Percentiles rank a stretch among this genome's conserved stretches.
These are phyloP conservation scores for Steinernema scapterisci DNA, from an alignment of 2,888 invertebrate genomes.

Conservation along the genomic window DNA sequence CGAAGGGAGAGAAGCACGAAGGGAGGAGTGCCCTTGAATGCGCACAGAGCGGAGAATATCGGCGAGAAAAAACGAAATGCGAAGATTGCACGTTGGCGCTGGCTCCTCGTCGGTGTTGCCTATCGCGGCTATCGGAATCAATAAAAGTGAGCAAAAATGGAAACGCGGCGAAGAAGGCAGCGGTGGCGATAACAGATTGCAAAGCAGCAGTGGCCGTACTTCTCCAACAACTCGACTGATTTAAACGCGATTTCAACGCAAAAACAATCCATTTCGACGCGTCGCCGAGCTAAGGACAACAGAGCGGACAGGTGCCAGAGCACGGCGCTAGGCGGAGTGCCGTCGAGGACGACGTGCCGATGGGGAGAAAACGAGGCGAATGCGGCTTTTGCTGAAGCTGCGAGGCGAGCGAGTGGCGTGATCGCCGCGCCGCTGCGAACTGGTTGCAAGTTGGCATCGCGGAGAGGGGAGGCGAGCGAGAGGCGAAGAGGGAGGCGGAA, in stretches of 20 bases:
- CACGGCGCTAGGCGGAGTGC: not conserved
- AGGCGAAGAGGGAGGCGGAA: constrained; percentile 14
- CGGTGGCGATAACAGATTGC: not conserved
- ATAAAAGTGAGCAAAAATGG: constrained; percentile 11
- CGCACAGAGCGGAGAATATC: no score
- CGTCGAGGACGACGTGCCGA: constrained; percentile 28
- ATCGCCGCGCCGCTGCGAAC: not conserved
- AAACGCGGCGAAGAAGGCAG: not conserved
- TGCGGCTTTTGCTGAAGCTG: not conserved
- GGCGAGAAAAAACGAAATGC: constrained; percentile 14
- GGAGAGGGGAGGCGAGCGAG: not conserved
- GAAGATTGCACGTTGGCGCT: not conserved
- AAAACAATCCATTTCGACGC: not conserved
- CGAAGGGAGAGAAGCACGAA: no score
- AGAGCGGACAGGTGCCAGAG: constrained; percentile 5
- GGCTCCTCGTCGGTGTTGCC: no score
- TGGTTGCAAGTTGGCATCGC: constrained; percentile 18
- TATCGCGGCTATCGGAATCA: not conserved
- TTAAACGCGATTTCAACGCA: not conserved
- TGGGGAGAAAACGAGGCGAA: constrained; percentile 15
- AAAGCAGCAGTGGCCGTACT: not conserved
- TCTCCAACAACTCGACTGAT: no score
- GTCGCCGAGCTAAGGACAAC: not conserved
- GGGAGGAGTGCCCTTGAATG: no score
- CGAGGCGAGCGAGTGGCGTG: constrained; percentile 13